Evolutionary conservation across 2,888 invertebrate species (phyloP), one percentile per base, ranked within the genome.

Genomic region (Drosophila birchii): DNA sequence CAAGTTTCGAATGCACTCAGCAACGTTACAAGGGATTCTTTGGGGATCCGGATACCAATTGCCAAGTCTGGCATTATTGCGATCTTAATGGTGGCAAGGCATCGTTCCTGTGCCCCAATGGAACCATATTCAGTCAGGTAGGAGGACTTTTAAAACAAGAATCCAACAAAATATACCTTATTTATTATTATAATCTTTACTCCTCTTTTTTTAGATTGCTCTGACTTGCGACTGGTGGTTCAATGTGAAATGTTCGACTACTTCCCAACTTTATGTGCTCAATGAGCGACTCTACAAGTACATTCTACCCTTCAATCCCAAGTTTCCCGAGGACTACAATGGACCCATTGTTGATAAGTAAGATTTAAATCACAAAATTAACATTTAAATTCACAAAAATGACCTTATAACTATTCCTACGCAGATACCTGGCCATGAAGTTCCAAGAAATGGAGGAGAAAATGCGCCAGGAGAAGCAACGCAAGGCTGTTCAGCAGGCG

Each of bases 151-250:
- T 7, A 43, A 1, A 12, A 6, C 43, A 12, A 1, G 3, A 43
- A 20, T 3, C 6, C 14, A 43, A 12, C 18, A 8, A 7, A n/a
- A 38, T 39, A 8, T 39, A 18, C 18, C 7, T 38, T n/a, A 7
- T n/a, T 9, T 5, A 12, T 11, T 1, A 44, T 18, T 20, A 6
- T 44, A 16, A 20, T 14, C 7, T 23, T 23, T 16, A 23, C 18
- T 43, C 6, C 26, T n/a, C 0, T 4, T 9, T 16, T 18, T 16
- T 34, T 3, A 92, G 92, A 96, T 97, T 16, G 96, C 95, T 0
- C 93, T 97, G 47, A 97, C 97, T 0, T 97, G 97, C 89, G 97
- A 97, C 91, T 97, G 97, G 97, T 97, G 97, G 97, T 97, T 96
- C 93, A 97, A 97, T 91, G 97, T 97, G 0, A 95, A 96, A 86